These are phyloP conservation scores for Acrobasis suavella DNA, from an alignment of 2,888 invertebrate species.

Conservation along the genomic window DNA sequence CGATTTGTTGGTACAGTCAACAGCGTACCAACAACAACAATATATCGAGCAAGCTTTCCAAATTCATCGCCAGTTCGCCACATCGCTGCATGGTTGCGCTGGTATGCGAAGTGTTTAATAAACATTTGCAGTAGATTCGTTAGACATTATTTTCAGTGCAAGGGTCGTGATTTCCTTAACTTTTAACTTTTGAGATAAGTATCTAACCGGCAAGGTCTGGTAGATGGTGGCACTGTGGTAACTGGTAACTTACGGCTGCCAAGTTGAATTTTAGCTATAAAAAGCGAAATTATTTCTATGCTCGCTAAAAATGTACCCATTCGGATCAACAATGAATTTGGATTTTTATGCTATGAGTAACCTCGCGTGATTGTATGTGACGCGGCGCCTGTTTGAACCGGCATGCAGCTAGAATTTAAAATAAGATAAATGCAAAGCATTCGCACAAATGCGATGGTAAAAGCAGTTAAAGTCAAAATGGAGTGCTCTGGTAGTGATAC, in stretches of 20 bases:
- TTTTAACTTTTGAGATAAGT: too few relatives aligned
- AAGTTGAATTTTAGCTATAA: not conserved
- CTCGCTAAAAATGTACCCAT: not conserved
- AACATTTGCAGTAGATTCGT: too few relatives aligned
- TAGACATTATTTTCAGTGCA: too few relatives aligned
- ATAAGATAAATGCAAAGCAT: constrained; percentile 2
- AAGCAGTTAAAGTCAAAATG: not conserved
- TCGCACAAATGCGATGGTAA: not conserved
- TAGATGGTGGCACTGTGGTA: too few relatives aligned
- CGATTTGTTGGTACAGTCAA: not conserved
- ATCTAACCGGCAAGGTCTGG: not conserved
- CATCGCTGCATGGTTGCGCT: too few relatives aligned
- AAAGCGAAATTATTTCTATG: not conserved
- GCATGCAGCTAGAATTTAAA: constrained; percentile 8
- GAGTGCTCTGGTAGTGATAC: not conserved
- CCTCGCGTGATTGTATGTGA: constrained; percentile 14
- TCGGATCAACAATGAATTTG: not conserved
- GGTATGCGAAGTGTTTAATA: too few relatives aligned
- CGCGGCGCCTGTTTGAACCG: constrained; percentile 12
- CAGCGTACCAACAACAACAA: too few relatives aligned
- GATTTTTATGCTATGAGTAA: constrained; percentile 6
- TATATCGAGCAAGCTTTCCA: not conserved
- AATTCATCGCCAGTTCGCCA: too few relatives aligned
- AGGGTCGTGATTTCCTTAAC: too few relatives aligned
- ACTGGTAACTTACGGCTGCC: too few relatives aligned